Evolutionary conservation across 2,797 vertebrate genomes (phyloP).

Genomic region (Pangasius krempfi): DNA sequence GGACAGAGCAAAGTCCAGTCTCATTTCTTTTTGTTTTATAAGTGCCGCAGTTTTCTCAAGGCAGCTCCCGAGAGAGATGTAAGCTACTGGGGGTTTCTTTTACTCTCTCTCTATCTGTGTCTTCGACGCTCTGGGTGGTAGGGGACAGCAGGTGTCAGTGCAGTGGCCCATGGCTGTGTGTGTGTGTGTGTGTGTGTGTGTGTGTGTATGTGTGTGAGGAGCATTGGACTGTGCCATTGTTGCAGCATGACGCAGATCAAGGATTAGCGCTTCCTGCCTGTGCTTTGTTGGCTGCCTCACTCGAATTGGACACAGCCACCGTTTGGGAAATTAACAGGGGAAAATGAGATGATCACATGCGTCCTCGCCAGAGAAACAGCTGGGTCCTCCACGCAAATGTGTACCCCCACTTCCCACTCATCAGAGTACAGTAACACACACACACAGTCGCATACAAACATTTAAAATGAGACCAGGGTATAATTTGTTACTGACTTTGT

Average conservation of each 20-base stretch:
- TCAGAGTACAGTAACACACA: constrained; percentile 35
- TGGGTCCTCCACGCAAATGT: constrained; percentile 45
- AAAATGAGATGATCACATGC: constrained; percentile 59
- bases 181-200: constrained; percentile 52
- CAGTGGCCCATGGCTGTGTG: constrained; percentile 50
- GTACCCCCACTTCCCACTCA: constrained; percentile 33
- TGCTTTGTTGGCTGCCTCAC: constrained; percentile 75
- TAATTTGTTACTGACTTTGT: neutral
- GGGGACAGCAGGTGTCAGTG: constrained; percentile 64
- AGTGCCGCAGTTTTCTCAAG: neutral
- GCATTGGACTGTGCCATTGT: constrained; percentile 69
- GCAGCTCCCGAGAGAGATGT: constrained; percentile 21
- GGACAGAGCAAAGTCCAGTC: neutral
- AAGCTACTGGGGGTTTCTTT: constrained; percentile 7
- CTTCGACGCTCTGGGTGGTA: constrained; percentile 60
- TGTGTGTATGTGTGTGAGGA: constrained; percentile 58
- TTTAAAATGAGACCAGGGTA: constrained; percentile 9
- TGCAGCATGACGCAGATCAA: constrained; percentile 74
- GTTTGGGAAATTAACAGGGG: constrained; percentile 63
- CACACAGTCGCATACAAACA: constrained; percentile 9
- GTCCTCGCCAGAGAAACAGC: constrained; percentile 58
- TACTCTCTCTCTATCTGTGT: constrained; percentile 39
- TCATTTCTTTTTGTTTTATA: constrained; percentile 13
- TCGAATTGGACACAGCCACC: constrained; percentile 74
- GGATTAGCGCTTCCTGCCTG: constrained; percentile 81